These are phyloP conservation scores for Phocoena phocoena DNA, from an alignment of 2,113 vertebrate species.

Conservation along the genomic window DNA sequence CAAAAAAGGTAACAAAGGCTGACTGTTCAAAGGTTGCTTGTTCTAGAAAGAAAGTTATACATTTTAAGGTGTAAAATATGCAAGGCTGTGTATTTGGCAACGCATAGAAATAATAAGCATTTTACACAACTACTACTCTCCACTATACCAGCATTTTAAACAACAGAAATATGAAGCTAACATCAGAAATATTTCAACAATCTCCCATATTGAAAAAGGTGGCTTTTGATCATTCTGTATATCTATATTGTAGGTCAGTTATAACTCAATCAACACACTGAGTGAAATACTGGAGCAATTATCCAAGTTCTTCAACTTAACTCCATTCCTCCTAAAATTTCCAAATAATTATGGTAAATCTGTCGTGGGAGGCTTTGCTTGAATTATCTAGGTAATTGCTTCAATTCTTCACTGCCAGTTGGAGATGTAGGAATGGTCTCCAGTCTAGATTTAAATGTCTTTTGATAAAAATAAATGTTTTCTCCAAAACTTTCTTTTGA, in stretches of 20 bases:
- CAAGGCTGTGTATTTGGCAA: slow-evolving; percentile 47
- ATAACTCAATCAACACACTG: slow-evolving; percentile 37
- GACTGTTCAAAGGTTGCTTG: background rate
- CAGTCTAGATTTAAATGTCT: slow-evolving; percentile 68
- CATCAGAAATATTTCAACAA: slow-evolving; percentile 20
- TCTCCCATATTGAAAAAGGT: slow-evolving; percentile 31
- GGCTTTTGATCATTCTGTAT: background rate
- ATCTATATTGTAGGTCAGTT: slow-evolving; percentile 41
- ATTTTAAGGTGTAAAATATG: slow-evolving; percentile 36
- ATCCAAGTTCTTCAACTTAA: slow-evolving; percentile 62
- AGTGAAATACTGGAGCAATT: slow-evolving; percentile 70
- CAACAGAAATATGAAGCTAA: slow-evolving; percentile 46
- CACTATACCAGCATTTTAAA: slow-evolving; percentile 50
- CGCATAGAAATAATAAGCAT: slow-evolving; percentile 27
- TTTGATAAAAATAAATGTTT: slow-evolving; percentile 68
- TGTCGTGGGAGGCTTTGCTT: slow-evolving; percentile 75
- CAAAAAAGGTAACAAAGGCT: slow-evolving; percentile 22
- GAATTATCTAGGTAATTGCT: slow-evolving; percentile 79
- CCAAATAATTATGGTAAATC: slow-evolving; percentile 74
- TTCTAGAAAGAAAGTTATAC: background rate
- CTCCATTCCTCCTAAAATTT: slow-evolving; percentile 58
- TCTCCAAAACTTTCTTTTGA: slow-evolving; percentile 44
- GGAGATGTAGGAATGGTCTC: slow-evolving; percentile 43
- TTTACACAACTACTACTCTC: slow-evolving; percentile 10
- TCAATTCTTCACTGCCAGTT: slow-evolving; percentile 77